These are phyloP conservation scores for Pogonomyrmex barbatus DNA, from an alignment of 1,140 invertebrate species.

Conservation along the genomic window DNA sequence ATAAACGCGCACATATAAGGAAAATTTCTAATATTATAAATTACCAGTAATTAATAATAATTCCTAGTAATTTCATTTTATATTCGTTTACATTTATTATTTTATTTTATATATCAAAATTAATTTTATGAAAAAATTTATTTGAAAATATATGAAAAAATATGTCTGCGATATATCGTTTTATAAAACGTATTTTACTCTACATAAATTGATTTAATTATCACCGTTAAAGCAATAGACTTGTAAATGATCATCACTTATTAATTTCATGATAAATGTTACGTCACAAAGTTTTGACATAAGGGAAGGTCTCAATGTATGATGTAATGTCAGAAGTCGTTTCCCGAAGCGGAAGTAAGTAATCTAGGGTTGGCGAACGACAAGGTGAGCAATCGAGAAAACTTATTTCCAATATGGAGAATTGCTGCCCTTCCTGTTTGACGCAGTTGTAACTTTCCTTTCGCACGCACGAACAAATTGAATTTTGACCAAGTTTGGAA, in stretches of 20 bases:
- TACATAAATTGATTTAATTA: not conserved
- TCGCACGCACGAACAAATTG: constrained; percentile 60
- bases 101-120: not conserved
- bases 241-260: not conserved
- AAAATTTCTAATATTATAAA: not conserved
- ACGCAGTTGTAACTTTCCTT: constrained; percentile 39
- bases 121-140: not conserved
- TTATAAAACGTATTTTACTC: not conserved
- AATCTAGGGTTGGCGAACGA: not conserved
- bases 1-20: not conserved
- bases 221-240: too few species aligned
- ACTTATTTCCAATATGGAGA: constrained; percentile 58
- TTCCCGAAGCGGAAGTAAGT: constrained; percentile 35
- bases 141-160: not conserved
- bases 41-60: not conserved
- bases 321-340: constrained; percentile 3
- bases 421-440: not conserved
- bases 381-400: constrained; percentile 42
- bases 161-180: not conserved
- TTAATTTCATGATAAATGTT: constrained; percentile 9
- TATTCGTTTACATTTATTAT: not conserved
- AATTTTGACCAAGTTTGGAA: constrained; percentile 64
- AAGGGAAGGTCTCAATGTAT: not conserved
- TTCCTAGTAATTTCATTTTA: too few species aligned
- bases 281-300: not conserved